phyloP scores from a whole-genome alignment of 2,888 invertebrate species.

The Leucophenga montana region DNA sequence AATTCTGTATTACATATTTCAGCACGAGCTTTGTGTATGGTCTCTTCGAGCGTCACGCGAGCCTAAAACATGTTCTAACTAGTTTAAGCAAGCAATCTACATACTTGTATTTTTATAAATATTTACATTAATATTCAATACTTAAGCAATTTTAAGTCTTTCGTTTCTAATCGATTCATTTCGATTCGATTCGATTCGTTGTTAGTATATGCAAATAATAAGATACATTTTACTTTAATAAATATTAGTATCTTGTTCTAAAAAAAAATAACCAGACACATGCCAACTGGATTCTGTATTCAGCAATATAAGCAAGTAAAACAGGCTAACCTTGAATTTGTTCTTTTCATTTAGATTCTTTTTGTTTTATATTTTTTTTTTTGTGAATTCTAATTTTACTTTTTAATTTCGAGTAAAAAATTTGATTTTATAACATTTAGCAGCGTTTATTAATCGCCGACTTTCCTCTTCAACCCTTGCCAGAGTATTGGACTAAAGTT shows the following conservation, averaged over 20 bases:
- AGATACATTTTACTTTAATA: too few relatives aligned
- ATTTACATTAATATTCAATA: background rate
- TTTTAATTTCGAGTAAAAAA: background rate
- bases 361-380: conserved; percentile 1
- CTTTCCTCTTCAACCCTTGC: too few relatives aligned
- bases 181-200: background rate
- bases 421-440: conserved; percentile 15
- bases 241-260: conserved; percentile 13
- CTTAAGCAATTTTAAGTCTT: conserved; percentile 40
- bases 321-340: conserved; percentile 56
- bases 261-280: conserved; percentile 28
- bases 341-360: too few relatives aligned
- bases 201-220: conserved; percentile 2
- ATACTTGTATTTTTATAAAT: conserved; percentile 45
- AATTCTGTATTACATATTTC: background rate
- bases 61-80: conserved; percentile 44
- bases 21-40: conserved; percentile 17
- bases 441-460: background rate
- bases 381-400: conserved; percentile 1
- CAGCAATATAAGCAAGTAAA: conserved; percentile 48
- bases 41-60: conserved; percentile 40
- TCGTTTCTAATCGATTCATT: conserved; percentile 21
- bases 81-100: conserved; percentile 48
- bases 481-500: background rate
- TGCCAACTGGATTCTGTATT: background rate